phyloP scores from a whole-genome alignment of 2,888 invertebrate species.

The Pachymerium ferrugineum region DNA sequence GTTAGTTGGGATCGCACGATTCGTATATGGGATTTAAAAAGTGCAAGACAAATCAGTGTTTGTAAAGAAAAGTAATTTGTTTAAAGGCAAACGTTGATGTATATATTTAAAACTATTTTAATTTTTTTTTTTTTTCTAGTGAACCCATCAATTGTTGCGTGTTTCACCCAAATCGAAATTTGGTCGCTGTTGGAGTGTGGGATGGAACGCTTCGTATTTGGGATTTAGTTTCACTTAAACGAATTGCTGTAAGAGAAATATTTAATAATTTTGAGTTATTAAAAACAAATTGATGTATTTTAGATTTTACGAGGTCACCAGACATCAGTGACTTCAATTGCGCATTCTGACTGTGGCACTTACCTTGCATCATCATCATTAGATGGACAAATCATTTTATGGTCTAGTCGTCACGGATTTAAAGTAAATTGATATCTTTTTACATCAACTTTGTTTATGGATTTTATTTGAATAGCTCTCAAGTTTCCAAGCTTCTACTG shows the following conservation, averaged over 20 bases:
- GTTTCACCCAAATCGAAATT: constrained; percentile 36
- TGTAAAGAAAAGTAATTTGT: not conserved
- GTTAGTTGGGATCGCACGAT: not conserved
- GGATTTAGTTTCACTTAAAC: constrained; percentile 36
- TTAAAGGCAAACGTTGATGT: not conserved
- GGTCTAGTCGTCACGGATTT: not conserved
- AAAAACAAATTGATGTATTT: not conserved
- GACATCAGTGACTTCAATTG: not conserved
- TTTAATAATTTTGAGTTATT: not conserved
- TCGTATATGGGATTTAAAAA: not conserved
- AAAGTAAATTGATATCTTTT: not conserved
- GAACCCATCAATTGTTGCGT: constrained; percentile 37
- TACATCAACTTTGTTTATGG: not conserved
- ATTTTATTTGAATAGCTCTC: not conserved
- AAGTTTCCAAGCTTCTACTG: not conserved
- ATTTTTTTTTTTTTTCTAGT: constrained; percentile 30
- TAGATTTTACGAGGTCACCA: not conserved
- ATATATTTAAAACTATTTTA: not conserved
- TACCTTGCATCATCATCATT: not conserved
- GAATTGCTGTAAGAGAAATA: constrained; percentile 34
- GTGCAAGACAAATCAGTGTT: not conserved
- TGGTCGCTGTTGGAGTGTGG: constrained; percentile 38
- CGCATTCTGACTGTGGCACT: not conserved
- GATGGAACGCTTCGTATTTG: constrained; percentile 37
- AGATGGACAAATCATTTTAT: not conserved